Conservation (phyloP, 2,888 invertebrate genomes). For the Plemyria rubiginata region DNA sequence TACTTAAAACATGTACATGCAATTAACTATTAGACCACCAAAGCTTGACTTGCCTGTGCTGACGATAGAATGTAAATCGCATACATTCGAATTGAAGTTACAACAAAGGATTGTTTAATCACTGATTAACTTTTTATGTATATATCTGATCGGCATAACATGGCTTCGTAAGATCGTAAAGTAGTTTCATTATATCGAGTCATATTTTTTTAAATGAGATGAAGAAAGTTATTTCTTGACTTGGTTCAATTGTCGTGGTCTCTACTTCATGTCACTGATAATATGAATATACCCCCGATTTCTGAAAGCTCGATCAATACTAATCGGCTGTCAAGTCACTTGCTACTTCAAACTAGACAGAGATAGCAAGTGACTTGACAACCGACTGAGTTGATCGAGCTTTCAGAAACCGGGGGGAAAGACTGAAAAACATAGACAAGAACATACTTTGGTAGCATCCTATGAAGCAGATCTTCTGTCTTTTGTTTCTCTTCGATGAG, state of each 20-base stretch:
- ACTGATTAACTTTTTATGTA: neutral
- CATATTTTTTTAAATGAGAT: neutral
- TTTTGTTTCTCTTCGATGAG: constrained; percentile 96
- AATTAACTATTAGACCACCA: constrained; percentile 51
- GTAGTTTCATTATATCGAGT: neutral
- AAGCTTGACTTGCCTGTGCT: constrained; percentile 44
- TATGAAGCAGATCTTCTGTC: constrained; percentile 94
- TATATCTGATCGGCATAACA: neutral
- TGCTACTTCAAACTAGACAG: too few relatives aligned
- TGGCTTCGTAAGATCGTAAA: neutral
- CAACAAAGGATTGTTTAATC: neutral
- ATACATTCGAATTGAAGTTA: constrained; percentile 17
- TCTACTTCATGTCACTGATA: neutral
- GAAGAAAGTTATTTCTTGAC: too few relatives aligned
- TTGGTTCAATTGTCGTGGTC: neutral
- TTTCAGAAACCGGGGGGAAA: too few relatives aligned
- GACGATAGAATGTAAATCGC: constrained; percentile 24
- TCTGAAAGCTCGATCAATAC: too few relatives aligned
- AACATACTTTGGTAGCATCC: constrained; percentile 96
- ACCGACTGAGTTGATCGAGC: too few relatives aligned
- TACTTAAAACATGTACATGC: constrained; percentile 64
- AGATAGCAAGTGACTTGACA: too few relatives aligned
- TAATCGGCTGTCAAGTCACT: too few relatives aligned
- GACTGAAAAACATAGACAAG: constrained; percentile 11
- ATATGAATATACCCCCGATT: too few relatives aligned